Evolutionary conservation across 1,140 invertebrate species (phyloP), one percentile per base, ranked within the genome.

Genomic region (Neodiprion fabricii): DNA sequence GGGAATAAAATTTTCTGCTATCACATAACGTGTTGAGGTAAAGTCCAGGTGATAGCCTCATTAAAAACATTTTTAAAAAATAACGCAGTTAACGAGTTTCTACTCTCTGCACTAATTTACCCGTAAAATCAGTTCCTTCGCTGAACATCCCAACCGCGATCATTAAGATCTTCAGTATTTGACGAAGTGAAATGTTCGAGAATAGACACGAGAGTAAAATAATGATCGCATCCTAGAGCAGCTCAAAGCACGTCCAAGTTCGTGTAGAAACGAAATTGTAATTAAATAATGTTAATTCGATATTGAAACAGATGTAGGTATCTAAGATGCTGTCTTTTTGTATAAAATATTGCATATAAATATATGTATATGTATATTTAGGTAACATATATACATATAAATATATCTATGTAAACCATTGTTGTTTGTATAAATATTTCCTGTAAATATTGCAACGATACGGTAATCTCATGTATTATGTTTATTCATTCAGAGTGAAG

Each of bases 391-490:
- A 61, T 14, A 61, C 5, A 61, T 14, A 61, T 61, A 14, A 8
- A 14, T 61, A 61, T 61, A 40, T 40, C 1, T 71, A 74, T 75
- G 67, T 40, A 53, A 76, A 75, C 75, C 79, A 76, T 82, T 81
- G 76, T 84, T 82, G 79, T 84, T 84, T 70, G 48, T 28, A 84
- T 81, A 80, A 79, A 79, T 75, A 80, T 50, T 78, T 74, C 79
- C 82, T 86, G 85, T 86, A 87, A 79, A 85, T 86, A 71, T 47
- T 71, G 86, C 40, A 61, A 72, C 40, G 77, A 78, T 77, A 74
- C 74, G 80, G 78, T 79, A 78, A 77, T 82, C 77, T 76, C 66
- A 78, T 71, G 80, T 80, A 40, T 40, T 40, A 40, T 80, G 82
- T 85, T 85, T 82, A 85, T 82, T 69, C 71, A 81, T 80, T 61